Evolutionary conservation across 2,113 vertebrate genomes (phyloP).

Genomic region (Lethenteron reissneri): DNA sequence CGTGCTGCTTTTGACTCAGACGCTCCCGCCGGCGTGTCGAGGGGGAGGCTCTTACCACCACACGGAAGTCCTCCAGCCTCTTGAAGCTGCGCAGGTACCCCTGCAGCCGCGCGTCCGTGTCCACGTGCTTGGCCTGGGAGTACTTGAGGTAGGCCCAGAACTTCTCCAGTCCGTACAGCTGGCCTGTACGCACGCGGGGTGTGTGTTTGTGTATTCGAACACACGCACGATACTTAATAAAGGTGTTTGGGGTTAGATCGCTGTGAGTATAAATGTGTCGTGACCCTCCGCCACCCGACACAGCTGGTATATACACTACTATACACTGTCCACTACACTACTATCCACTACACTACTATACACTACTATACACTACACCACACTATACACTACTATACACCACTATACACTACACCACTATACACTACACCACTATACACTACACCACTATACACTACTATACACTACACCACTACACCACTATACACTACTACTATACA

Average conservation of each 20-base stretch:
- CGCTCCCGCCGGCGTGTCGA: too few relatives aligned
- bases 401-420: too few relatives aligned
- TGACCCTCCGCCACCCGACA: not conserved
- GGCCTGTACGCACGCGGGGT: slow-evolving; percentile 27
- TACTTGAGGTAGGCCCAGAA: slow-evolving; percentile 99
- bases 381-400: too few relatives aligned
- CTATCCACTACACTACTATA: too few relatives aligned
- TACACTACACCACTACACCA: too few relatives aligned
- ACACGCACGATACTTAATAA: not conserved
- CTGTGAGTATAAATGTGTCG: not conserved
- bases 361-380: too few relatives aligned
- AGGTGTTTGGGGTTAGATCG: not conserved
- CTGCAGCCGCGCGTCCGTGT: slow-evolving; percentile 78
- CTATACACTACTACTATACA: too few relatives aligned
- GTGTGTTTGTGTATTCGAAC: not conserved
- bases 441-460: too few relatives aligned
- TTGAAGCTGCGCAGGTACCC: slow-evolving; percentile 77
- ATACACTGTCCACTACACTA: too few relatives aligned
- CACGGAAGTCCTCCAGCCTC: slow-evolving; percentile 88
- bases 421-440: too few relatives aligned
- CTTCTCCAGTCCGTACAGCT: slow-evolving; percentile 93
- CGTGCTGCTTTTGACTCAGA: too few relatives aligned
- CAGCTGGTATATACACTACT: too few relatives aligned
- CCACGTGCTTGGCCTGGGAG: slow-evolving; percentile 85
- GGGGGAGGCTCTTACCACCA: slow-evolving; percentile 35